Evolutionary conservation across 2,113 vertebrate genomes (phyloP).

Genomic region (Beaufortia kweichowensis): DNA sequence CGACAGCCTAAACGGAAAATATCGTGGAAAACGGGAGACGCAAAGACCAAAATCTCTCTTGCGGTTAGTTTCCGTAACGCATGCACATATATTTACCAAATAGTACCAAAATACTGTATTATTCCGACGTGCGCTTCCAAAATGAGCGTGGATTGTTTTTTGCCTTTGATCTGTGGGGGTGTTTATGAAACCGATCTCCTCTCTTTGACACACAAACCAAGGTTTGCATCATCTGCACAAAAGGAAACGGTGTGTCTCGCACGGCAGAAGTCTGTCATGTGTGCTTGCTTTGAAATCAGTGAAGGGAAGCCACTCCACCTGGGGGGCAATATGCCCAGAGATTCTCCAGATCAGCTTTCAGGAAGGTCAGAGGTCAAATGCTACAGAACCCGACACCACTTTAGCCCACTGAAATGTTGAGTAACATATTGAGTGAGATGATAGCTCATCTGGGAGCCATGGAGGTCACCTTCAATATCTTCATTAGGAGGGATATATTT

Average conservation of each 20-base stretch:
- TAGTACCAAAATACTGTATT: background rate
- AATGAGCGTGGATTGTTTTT: background rate
- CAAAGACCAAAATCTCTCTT: constrained; percentile 14
- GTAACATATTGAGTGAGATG: constrained; percentile 54
- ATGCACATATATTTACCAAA: background rate
- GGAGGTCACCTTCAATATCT: constrained; percentile 32
- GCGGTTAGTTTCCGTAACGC: background rate
- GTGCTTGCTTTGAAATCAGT: constrained; percentile 24
- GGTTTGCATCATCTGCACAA: constrained; percentile 14
- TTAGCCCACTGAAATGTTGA: constrained; percentile 55
- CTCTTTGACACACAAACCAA: constrained; percentile 38
- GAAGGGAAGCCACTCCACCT: constrained; percentile 32
- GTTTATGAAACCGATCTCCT: constrained; percentile 42
- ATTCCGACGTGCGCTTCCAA: background rate
- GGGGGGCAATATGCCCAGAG: constrained; percentile 45
- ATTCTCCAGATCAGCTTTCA: constrained; percentile 51
- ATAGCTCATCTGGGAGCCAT: constrained; percentile 50
- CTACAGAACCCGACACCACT: constrained; percentile 58
- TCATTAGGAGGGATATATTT: background rate
- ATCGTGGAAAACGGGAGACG: constrained; percentile 3
- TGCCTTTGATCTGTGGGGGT: background rate
- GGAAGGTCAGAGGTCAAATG: constrained; percentile 63
- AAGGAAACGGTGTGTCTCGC: constrained; percentile 9
- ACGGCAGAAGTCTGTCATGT: constrained; percentile 6
- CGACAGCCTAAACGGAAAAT: constrained; percentile 18